Evolutionary conservation across 2,888 invertebrate species (phyloP), one percentile per base, ranked within the genome.

Genomic region (Sycophila texana): DNA sequence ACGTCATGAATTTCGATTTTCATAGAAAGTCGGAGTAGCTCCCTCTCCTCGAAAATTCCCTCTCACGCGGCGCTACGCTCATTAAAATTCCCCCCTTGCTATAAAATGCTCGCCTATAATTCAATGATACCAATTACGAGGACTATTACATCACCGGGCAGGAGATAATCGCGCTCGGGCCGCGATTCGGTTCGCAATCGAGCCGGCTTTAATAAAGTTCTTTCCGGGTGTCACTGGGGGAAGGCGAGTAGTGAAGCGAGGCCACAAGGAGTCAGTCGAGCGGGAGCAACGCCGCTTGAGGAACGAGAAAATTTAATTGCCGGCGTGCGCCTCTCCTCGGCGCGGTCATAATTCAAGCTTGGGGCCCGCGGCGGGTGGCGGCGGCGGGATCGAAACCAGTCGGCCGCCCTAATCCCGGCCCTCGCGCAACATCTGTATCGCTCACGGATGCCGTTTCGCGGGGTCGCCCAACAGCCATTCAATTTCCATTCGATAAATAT

Each of bases 401-500:
- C 73, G 51, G 13, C 7, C 39, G 58, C 49, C 61, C 39, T 61
- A 67, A 78, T 74, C 68, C 60, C 55, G 49, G 70, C 10, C 57
- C 26, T 7, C 10, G 22, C 20, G 26, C 75, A 75, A 73, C 61
- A 75, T 82, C 71, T 78, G 57, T 74, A 82, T 81, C 61, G 61
- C 4, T 49, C 47, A 53, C 67, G 67, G 60, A 39, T 20, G 53
- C 65, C 72, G 60, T 47, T 60, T 49, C 26, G 76, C 63, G 77
- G 68, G 70, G 73, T 80, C 67, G 77, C 14, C 80, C 79, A 81
- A 77, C 66, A 79, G 82, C 80, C 74, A 83, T 83, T 85, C 85
- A 85, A 86, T 86, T 85, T 86, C 83, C 87, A 85, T 84, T 81
- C 81, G 81, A 85, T 85, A 85, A 86, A 83, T 84, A 85, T 86